Base-by-base conservation (phyloP, 2,888 invertebrate genomes). In the Nomada fucata region DNA sequence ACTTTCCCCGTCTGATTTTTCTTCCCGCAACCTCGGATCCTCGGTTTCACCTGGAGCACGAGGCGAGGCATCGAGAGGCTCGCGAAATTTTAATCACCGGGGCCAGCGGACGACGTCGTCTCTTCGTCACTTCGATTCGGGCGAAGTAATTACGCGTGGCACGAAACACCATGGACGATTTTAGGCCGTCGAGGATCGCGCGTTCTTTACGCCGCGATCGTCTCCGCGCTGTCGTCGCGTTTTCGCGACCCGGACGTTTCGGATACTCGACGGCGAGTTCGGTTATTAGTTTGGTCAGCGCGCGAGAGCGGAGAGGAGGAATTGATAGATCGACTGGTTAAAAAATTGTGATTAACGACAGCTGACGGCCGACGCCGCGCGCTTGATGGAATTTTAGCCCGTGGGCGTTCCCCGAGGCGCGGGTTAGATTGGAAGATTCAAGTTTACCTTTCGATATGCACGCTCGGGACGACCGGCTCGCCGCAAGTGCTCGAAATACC, bases 81-180 rank as follows among this genome's bases (percentile, higher is more conserved):
- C 26, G n/a, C 52, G 50, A 70, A 76, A 70, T 76, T 65, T 70
- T 44, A 70, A 76, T 70, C 53, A 60, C 70, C n/a, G 13, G 18
- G 9, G 7, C 53, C 20, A 20, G 44, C 7, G 29, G n/a, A 50
- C 29, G 36, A 47, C 23, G 42, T 42, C 2, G 11, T 64, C 59
- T n/a, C 59, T n/a, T 15, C 57, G 65, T 73, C 57, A 13, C 57
- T n/a, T n/a, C 59, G 65, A 18, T 4, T 18, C 26, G 26, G n/a
- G 23, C 44, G 23, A 7, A 50, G 50, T 13, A 50, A 50, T 50
- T 50, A 18, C 7, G 50, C 15, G 50, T 18, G 50, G 18, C 5
- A 50, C n/a, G n/a, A n/a, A 53, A n/a, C 53, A n/a, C 2, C 18
- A 18, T 11, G 20, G 53, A 10, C 20, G 53, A 7, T 53, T 53